Evolutionary conservation across 1,140 invertebrate species (phyloP), one percentile per base, ranked within the genome.

Genomic region (Eriosoma lanigerum): DNA sequence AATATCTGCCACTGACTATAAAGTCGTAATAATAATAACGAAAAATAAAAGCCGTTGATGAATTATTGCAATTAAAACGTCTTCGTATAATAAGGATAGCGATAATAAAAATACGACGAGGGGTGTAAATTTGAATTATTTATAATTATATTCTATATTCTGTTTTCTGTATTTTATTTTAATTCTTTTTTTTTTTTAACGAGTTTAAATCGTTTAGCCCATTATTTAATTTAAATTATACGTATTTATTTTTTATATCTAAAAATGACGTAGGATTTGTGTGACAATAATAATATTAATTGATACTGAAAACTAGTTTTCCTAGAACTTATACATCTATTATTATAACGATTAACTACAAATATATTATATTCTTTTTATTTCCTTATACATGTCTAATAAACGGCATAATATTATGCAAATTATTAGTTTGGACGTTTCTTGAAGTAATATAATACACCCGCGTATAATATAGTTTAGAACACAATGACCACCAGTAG

Each of bases 21-120:
- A 24, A 58, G 21, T 26, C 54, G 1, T 26, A 48, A 58, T 58
- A 12, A 58, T 58, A 26, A 26, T 24, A 58, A 58, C 3, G 9
- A 12, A n/a, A 8, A 12, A 13, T 38, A 58, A 24, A 58, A 58
- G 21, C 54, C 21, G n/a, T 21, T 26, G 54, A 58, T 26, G 54
- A 58, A 58, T 58, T 58, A 58, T 58, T 26, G 54, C 21, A 12
- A 58, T 58, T 58, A 58, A 58, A 58, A 24, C 54, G 54, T 58
- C 54, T 58, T 58, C 26, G 26, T 15, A 38, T 38, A 38, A 38
- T 38, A 38, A 38, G 32, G 32, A 8, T 38, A 38, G 8, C 3
- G 8, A 38, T 1, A 15, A 48, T 6, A 48, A 13, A 8, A 48
- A 48, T 10, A 13, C 1, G 9, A 48, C 46, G 46, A 48, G 10